Evolutionary conservation across 2,888 invertebrate genomes (phyloP), one percentile per base, ranked within the genome.

Genomic region (Apoda limacodes): DNA sequence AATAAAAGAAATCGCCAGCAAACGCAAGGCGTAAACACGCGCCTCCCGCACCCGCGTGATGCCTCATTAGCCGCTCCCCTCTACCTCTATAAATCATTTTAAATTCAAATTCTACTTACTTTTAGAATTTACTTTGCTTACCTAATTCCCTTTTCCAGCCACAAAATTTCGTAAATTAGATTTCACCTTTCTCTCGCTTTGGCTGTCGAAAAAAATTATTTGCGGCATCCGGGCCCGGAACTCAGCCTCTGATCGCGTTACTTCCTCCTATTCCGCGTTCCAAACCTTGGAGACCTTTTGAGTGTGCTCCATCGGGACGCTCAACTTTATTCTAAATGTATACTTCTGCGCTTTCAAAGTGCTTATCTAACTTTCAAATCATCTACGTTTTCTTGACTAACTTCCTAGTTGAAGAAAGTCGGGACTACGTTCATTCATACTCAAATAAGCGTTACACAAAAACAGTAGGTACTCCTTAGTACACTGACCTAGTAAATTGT

Each of bases 21-120:
- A 52, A 48, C 59, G 53, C 60, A 51, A 59, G 60, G 59, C 63
- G 66, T 68, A 68, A 75, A 74, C 69, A 74, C 63, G 65, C 69
- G 70, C 72, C 72, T 75, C 76, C 69, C n/a, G n/a, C n/a, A n/a
- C 68, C 70, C 62, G 68, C 68, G 70, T 75, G 74, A 70, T 66
- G 75, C 67, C 78, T 80, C 76, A 78, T 80, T 78, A 80, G 75
- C 72, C 72, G 67, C 78, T 72, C 74, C 75, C 75, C 70, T 60
- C 59, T 58, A 58, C 68, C 57, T 70, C 68, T 69, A 78, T 78
- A 78, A 78, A 80, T 78, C 76, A 80, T 78, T 78, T 76, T 69
- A 78, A 78, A 78, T 78, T 80, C 72, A 74, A 78, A 78, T 78
- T 75, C 60, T 72, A 75, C 75, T 72, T 74, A 72, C 70, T 69